A percentile compares a stretch with the other conserved stretches of the same genome.
These are phyloP conservation scores for Stegana nigrithorax DNA, from an alignment of 2,888 invertebrate genomes.

Conservation along the genomic window DNA sequence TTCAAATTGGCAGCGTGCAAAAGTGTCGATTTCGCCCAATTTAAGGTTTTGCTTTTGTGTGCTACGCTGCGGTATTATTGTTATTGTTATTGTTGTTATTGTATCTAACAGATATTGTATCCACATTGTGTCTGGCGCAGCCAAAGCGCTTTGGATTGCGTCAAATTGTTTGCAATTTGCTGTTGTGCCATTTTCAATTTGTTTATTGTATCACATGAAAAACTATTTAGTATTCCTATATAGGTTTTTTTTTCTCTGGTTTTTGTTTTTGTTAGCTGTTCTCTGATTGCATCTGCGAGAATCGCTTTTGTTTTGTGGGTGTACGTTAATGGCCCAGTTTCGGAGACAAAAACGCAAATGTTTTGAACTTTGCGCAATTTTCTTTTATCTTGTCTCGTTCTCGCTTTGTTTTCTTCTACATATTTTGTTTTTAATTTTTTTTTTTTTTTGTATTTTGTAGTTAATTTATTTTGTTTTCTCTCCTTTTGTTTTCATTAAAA, in stretches of 20 bases:
- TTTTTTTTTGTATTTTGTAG: background rate
- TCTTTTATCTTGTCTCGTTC: too few relatives aligned
- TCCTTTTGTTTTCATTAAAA: background rate
- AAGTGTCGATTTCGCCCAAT: too few relatives aligned
- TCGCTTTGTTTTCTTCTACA: too few relatives aligned
- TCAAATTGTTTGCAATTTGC: slow-evolving; percentile 13
- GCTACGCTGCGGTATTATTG: too few relatives aligned
- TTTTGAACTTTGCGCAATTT: background rate
- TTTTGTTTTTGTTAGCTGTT: background rate
- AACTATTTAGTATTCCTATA: background rate
- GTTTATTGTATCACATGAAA: slow-evolving; percentile 10
- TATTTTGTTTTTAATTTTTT: too few relatives aligned
- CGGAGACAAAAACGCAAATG: background rate
- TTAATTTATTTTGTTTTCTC: background rate
- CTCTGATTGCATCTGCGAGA: slow-evolving; percentile 2
- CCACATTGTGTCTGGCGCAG: background rate
- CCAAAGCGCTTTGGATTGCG: background rate
- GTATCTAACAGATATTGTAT: background rate
- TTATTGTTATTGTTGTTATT: background rate
- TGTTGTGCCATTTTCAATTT: slow-evolving; percentile 5
- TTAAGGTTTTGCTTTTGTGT: background rate
- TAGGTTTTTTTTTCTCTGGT: too few relatives aligned
- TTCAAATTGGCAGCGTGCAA: too few relatives aligned
- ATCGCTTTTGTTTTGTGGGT: slow-evolving; percentile 4
- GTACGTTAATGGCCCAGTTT: slow-evolving; percentile 24